Evolutionary conservation across 2,888 invertebrate species (phyloP).

Genomic region (Torymus auratus): DNA sequence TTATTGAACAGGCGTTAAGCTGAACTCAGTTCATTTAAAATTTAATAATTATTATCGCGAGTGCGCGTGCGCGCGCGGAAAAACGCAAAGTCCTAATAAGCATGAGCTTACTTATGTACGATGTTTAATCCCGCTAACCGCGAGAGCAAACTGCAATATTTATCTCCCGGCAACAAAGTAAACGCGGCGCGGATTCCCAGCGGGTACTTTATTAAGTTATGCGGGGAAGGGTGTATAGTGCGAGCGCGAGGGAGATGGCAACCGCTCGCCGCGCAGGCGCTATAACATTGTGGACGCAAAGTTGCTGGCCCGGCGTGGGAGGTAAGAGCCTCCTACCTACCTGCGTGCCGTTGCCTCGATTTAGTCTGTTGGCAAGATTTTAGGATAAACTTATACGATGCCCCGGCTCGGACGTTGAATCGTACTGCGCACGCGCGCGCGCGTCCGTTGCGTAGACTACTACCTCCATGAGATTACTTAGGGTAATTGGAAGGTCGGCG

Average conservation of each 20-base stretch:
- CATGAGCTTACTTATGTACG: too few species aligned
- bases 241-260: too few species aligned
- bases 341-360: too few species aligned
- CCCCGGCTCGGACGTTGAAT: conserved; percentile 11
- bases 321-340: too few species aligned
- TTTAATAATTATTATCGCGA: too few species aligned
- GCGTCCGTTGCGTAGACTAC: neutral
- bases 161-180: conserved; percentile 28
- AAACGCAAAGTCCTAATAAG: too few species aligned
- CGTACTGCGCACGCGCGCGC: neutral
- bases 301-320: neutral
- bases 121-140: neutral
- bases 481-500: conserved; percentile 63
- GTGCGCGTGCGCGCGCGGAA: too few species aligned
- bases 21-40: too few species aligned
- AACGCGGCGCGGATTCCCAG: conserved; percentile 2
- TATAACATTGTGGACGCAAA: conserved; percentile 20
- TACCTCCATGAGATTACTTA: conserved; percentile 56
- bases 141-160: conserved; percentile 17
- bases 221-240: neutral
- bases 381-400: conserved; percentile 27
- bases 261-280: too few species aligned
- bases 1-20: too few species aligned
- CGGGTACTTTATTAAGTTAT: conserved; percentile 42
- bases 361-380: conserved; percentile 33